Evolutionary conservation across 2,797 vertebrate species (phyloP).

Genomic region (Glyptemys insculpta): DNA sequence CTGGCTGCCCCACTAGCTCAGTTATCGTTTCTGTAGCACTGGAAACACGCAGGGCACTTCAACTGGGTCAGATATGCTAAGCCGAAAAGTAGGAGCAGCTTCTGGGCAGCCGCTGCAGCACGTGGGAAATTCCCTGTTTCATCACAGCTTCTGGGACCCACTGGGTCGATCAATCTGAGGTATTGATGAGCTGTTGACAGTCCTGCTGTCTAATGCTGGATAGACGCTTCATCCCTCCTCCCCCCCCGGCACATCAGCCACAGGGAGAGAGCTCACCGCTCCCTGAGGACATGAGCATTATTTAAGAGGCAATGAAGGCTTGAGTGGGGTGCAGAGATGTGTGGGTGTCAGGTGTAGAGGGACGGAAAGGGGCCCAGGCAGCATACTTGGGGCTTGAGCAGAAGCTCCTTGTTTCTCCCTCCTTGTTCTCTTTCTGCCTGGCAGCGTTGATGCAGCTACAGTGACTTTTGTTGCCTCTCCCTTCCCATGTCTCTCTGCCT

Average conservation of each 20-base stretch:
- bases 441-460: not conserved
- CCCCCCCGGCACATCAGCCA: not conserved
- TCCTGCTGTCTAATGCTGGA: not conserved
- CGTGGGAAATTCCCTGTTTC: not conserved
- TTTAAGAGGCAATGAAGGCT: not conserved
- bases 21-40: not conserved
- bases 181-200: not conserved
- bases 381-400: not conserved
- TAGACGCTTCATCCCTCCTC: not conserved
- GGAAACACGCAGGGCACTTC: not conserved
- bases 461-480: not conserved
- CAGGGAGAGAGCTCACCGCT: not conserved
- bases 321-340: not conserved
- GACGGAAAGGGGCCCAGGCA: not conserved
- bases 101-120: not conserved
- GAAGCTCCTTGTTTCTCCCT: not conserved
- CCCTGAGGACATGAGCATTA: not conserved
- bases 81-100: not conserved
- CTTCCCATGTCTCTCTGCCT: no score
- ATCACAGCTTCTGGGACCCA: not conserved
- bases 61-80: not conserved
- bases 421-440: not conserved
- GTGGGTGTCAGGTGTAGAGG: not conserved
- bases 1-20: not conserved
- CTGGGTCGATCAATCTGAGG: not conserved